These are phyloP conservation scores for Thunnus maccoyii DNA, from an alignment of 2,113 vertebrate species.

Conservation along the genomic window DNA sequence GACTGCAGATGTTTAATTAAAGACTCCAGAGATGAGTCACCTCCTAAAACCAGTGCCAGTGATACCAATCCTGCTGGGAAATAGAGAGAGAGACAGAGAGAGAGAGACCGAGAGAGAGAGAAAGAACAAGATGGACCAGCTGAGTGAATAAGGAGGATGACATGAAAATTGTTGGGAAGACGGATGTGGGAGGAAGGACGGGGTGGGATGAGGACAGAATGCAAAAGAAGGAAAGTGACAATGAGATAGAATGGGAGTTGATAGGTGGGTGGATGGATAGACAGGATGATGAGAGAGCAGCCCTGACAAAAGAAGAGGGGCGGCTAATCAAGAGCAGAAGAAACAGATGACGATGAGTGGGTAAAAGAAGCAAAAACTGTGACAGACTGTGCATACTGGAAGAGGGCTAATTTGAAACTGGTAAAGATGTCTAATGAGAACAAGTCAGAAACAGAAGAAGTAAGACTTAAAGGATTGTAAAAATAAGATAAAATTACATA, in stretches of 20 bases:
- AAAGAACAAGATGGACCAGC: neutral
- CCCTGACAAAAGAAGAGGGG: slow-evolving; percentile 11
- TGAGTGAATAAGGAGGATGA: slow-evolving; percentile 30
- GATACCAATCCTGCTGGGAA: slow-evolving; percentile 57
- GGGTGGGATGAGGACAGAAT: slow-evolving; percentile 30
- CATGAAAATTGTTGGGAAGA: slow-evolving; percentile 59
- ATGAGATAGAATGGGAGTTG: slow-evolving; percentile 44
- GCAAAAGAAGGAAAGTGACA: slow-evolving; percentile 47
- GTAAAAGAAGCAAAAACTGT: slow-evolving; percentile 7
- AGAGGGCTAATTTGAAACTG: neutral
- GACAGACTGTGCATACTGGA: neutral
- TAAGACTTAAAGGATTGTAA: neutral
- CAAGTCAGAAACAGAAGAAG: neutral
- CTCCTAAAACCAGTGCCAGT: slow-evolving; percentile 57
- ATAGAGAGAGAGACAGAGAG: slow-evolving; percentile 22
- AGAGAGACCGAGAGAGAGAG: neutral
- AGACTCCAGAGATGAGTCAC: slow-evolving; percentile 74
- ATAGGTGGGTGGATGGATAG: slow-evolving; percentile 48
- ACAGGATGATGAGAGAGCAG: slow-evolving; percentile 50
- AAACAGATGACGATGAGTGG: neutral
- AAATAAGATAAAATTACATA: neutral
- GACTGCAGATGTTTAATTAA: slow-evolving; percentile 82
- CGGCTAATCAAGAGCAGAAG: slow-evolving; percentile 14
- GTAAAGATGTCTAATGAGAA: neutral
- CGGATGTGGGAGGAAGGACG: slow-evolving; percentile 36